Base-by-base conservation (phyloP, 2,113 vertebrate genomes). In the Oreochromis aureus region DNA sequence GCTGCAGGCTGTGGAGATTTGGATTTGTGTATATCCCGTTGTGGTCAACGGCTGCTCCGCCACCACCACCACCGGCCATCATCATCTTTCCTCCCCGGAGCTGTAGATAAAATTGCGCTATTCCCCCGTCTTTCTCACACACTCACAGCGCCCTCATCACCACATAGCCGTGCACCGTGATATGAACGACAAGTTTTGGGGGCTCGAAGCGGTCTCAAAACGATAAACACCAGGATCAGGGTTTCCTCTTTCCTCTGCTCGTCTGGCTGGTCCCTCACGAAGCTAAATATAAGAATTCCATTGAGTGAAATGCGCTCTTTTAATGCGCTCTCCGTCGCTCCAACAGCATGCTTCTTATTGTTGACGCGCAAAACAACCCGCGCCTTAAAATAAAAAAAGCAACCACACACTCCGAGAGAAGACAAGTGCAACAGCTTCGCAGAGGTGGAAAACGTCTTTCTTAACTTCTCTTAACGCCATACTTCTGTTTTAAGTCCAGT, bases 1-100 rank as follows among this genome's bases (percentile, higher is more conserved):
- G 96, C 92, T 94, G 97, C 86, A 91, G 91, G 93, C 82, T 95
- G 89, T 87, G 96, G 85, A 92, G 94, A 92, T 91, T 94, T 6
- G 95, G 89, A 44, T 82, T 88, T 3, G 95, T 94, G 86, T 94
- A 97, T 6, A 97, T 93, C 92, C 95, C 96, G 95, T 96, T 96
- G 76, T 96, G 96, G 88, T 97, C 96, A 92, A 96, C 94, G 80
- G 95, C 94, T 46, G 93, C 88, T 94, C 58, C 83, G 44, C 51
- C 78, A 5, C 39, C 69, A n/a, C 73, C 92, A 86, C 96, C 97
- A 85, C 96, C 96, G 90, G 94, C 95, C 96, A 97, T 96, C 95
- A 97, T 97, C 92, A 93, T 95, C 81, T 89, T 94, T 93, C 81
- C 22, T 86, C 83, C 55, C 41, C 58, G 87, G 73, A 93, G 90